Evolutionary conservation across 2,888 invertebrate genomes (phyloP).

Genomic region (Pyrocoelia pectoralis): DNA sequence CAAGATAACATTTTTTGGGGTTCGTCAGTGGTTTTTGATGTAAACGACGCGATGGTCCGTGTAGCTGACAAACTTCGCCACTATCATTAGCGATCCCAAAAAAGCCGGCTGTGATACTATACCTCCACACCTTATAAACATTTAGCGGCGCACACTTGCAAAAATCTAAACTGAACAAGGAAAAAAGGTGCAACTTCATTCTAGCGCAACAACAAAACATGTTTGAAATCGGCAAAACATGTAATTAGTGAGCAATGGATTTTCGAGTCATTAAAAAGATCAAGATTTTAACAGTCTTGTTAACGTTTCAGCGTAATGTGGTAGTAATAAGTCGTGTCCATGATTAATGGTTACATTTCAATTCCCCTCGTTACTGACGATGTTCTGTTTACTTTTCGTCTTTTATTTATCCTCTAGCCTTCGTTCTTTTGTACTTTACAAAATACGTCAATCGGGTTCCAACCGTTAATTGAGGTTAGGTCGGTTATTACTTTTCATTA

Average conservation of each 20-base stretch:
- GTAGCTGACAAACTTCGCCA: constrained; percentile 36
- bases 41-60: constrained; percentile 43
- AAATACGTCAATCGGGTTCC: neutral
- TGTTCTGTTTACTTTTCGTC: constrained; percentile 12
- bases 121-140: constrained; percentile 20
- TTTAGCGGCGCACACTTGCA: neutral
- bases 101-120: constrained; percentile 34
- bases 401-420: neutral
- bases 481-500: neutral
- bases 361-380: constrained; percentile 47
- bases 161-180: neutral
- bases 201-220: too few relatives aligned
- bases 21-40: constrained; percentile 24
- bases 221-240: constrained; percentile 1
- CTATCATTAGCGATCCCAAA: constrained; percentile 30
- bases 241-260: constrained; percentile 34
- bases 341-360: constrained; percentile 59
- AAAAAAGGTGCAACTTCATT: neutral
- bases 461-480: neutral
- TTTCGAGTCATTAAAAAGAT: constrained; percentile 41
- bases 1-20: constrained; percentile 5
- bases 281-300: constrained; percentile 52
- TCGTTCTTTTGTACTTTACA: neutral
- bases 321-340: constrained; percentile 57
- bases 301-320: constrained; percentile 54